Base-by-base conservation (phyloP, 2,113 vertebrate species). In the Forbesichthys papilliferus region DNA sequence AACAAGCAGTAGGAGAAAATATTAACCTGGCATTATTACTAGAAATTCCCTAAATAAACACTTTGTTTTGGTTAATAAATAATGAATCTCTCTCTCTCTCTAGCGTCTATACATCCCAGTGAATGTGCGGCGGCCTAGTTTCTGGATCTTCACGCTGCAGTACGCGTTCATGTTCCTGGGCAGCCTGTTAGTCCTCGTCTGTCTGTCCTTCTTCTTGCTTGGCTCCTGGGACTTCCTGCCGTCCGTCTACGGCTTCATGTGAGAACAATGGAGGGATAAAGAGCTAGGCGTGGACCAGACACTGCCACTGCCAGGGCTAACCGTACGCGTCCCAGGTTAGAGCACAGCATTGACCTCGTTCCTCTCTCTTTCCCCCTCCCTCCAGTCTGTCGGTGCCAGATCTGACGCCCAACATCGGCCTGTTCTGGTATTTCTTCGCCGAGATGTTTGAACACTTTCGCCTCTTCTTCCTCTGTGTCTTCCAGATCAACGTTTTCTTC, bases 391-490 rank as follows among this genome's bases (percentile, higher is more conserved):
- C 96, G 0, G 96, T 99, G 56, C 97, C 98, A 27, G 98, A 99
- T 80, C 92, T 99, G 80, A 99, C 98, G 11, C 98, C 98, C 42
- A 99, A 99, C 87, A 95, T 99, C 47, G 98, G 98, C 53, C 95
- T 99, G 80, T 99, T 99, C 89, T 99, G 98, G 98, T 99, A 99
- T 89, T 99, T 99, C 93, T 99, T 99, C 75, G 96, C 97, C 0
- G 98, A 99, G 93, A 98, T 99, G 97, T 99, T 99, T 75, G 97
- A 99, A 65, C 98, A 99, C 87, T 99, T 99, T 46, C 95, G 97
- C 66, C 94, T 98, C 79, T 99, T 99, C 91, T 99, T 99, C 74
- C 93, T 98, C 27, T 99, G 97, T 52, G 96, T 99, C 48, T 99
- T 99, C 89, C 98, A 99, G 93, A 98, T 99, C 89, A 99, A 99